Evolutionary conservation across 2,888 invertebrate species (phyloP).

Genomic region (Cryptocephalus moraei): DNA sequence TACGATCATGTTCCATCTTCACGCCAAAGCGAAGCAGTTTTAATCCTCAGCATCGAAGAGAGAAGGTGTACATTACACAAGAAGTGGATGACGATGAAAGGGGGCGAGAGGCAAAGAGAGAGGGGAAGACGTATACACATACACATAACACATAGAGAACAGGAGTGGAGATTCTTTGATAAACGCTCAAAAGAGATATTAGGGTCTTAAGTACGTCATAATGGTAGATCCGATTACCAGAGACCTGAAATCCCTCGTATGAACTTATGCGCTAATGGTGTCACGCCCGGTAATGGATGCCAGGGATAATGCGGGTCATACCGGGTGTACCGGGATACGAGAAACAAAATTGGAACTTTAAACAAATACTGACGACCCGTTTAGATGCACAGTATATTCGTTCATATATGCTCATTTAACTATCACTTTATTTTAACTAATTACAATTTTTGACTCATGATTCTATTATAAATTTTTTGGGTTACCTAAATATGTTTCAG

Average conservation of each 20-base stretch:
- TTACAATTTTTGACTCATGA: too few species aligned
- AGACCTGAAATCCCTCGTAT: background rate
- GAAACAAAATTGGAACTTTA: too few species aligned
- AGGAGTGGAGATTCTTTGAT: slow-evolving; percentile 21
- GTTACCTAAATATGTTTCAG: too few species aligned
- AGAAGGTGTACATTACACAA: background rate
- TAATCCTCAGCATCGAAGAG: background rate
- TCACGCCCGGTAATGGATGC: background rate
- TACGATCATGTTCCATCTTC: background rate
- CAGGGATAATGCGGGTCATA: too few species aligned
- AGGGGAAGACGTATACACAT: too few species aligned
- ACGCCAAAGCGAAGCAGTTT: background rate
- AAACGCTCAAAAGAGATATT: slow-evolving; percentile 23
- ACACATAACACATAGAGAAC: background rate
- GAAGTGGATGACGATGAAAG: background rate
- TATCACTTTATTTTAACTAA: too few species aligned
- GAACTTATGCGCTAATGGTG: background rate
- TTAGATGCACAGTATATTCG: too few species aligned
- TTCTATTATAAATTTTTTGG: too few species aligned
- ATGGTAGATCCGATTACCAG: slow-evolving; percentile 4
- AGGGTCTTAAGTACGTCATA: slow-evolving; percentile 19
- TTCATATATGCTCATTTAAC: too few species aligned
- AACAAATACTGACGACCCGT: too few species aligned
- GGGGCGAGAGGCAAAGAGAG: too few species aligned
- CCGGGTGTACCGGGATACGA: too few species aligned